Evolutionary conservation across 1,140 invertebrate species (phyloP).

Genomic region (Camponotus vicinus): DNA sequence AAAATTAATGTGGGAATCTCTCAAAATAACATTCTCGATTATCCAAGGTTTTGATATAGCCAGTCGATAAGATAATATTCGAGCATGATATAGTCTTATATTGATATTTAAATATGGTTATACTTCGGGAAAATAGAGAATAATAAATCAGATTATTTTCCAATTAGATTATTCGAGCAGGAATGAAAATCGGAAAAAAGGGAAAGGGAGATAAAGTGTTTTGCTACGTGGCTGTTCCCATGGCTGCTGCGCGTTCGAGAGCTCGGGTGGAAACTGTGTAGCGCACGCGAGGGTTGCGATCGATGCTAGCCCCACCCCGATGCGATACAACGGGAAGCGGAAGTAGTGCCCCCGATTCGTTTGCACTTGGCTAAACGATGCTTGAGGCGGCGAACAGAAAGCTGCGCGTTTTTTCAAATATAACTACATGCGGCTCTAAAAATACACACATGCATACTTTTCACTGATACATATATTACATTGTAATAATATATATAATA

Average conservation of each 20-base stretch:
- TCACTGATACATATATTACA: neutral
- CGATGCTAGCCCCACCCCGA: conserved; percentile 75
- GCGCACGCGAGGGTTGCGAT: conserved; percentile 68
- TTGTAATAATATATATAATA: conserved; percentile 12
- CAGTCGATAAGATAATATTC: neutral
- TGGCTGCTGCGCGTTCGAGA: conserved; percentile 71
- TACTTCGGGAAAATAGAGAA: neutral
- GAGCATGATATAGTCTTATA: neutral
- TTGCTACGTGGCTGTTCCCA: conserved; percentile 67
- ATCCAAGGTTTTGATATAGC: neutral
- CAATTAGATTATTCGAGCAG: neutral
- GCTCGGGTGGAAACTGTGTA: conserved; percentile 35
- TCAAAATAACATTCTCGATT: conserved; percentile 23
- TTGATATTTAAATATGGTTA: neutral
- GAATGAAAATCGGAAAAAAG: too few species aligned
- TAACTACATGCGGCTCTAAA: neutral
- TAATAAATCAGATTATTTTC: neutral
- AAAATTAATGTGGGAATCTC: neutral
- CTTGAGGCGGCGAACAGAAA: neutral
- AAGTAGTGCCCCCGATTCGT: conserved; percentile 69
- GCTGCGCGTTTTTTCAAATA: neutral
- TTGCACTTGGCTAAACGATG: conserved; percentile 49
- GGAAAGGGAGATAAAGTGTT: conserved; percentile 60
- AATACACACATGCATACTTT: neutral
- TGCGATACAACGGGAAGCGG: conserved; percentile 57